Evolutionary conservation across 2,888 invertebrate genomes (phyloP), one percentile per base, ranked within the genome.

Genomic region (Incurvaria masculella): DNA sequence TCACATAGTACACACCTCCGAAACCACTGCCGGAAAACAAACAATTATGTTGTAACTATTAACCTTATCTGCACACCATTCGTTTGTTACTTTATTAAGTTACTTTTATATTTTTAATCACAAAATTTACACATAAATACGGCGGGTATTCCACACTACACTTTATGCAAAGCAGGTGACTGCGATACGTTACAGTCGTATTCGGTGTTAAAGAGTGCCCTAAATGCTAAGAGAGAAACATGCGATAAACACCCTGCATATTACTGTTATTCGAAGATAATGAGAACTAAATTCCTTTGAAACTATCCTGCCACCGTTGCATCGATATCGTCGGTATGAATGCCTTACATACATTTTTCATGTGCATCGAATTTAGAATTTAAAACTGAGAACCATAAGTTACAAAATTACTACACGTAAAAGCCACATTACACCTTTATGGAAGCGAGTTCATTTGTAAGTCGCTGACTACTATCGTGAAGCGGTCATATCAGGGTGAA

Each of bases 131-230:
- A 71, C 72, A 69, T 71, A 66, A 65, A 68, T 68, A 66, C 66
- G 53, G 68, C 65, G 68, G 65, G 70, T 67, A 69, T 70, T 64
- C 71, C 63, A 64, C 72, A 70, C 73, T 71, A 73, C 69, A 69
- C 72, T 72, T 74, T 76, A 78, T 78, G 76, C 76, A 74, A 78
- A 79, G 68, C 76, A 79, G 78, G 74, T 76, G 76, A 71, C 74
- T 72, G 69, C 69, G 76, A 74, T 75, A 74, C 72, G 71, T 67
- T 65, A 65, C 48, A 14, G 11, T n/a, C n/a, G n/a, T n/a, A n/a
- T n/a, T n/a, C n/a, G n/a, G n/a, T n/a, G n/a, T n/a, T n/a, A n/a
- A n/a, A n/a, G n/a, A n/a, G n/a, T n/a, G n/a, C n/a, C n/a, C n/a
- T n/a, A n/a, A n/a, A n/a, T n/a, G n/a, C n/a, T n/a, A n/a, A n/a